Percentiles rank a stretch among this genome's conserved stretches.
Conservation (phyloP, 2,797 vertebrate genomes). For the Phataginus tetradactyla region DNA sequence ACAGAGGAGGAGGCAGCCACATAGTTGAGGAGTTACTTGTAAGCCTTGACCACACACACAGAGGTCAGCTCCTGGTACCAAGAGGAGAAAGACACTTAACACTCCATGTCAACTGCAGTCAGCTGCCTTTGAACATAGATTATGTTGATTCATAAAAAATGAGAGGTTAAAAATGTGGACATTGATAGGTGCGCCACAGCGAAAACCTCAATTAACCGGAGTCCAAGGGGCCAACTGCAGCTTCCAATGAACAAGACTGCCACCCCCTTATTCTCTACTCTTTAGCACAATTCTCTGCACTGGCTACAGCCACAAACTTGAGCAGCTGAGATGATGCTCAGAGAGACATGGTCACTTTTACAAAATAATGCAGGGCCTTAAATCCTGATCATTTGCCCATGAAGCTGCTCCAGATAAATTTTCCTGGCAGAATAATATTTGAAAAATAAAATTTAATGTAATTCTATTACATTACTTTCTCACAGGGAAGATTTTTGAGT, state of each 20-base stretch:
- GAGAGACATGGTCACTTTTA: neutral
- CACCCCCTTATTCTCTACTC: neutral
- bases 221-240: neutral
- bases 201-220: neutral
- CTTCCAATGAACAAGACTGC: neutral
- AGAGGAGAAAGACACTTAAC: neutral
- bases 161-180: neutral
- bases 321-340: neutral
- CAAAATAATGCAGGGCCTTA: neutral
- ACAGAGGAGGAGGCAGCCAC: neutral
- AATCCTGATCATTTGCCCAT: neutral
- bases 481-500: neutral
- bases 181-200: neutral
- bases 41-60: neutral
- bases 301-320: no score
- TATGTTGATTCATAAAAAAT: neutral
- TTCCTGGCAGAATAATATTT: neutral
- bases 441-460: neutral
- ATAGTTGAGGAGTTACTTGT: accelerated
- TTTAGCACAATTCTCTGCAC: neutral
- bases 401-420: neutral
- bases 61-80: neutral
- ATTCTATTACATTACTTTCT: neutral
- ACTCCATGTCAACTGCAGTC: neutral
- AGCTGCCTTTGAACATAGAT: neutral